Conservation (phyloP, 2,888 invertebrate species). For the Pycnomerus fuliginosus region DNA sequence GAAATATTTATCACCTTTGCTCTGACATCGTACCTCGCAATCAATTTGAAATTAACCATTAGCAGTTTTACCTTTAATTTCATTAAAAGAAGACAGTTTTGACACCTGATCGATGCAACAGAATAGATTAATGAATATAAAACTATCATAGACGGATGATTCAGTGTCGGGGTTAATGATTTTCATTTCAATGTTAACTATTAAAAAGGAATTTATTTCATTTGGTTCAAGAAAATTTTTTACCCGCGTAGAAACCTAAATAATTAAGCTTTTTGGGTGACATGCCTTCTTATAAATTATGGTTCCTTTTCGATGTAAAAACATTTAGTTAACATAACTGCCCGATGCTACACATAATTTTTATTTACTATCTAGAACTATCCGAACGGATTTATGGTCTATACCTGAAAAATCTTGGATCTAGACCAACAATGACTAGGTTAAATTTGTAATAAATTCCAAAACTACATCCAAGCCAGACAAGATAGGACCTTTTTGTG, state of each 20-base stretch:
- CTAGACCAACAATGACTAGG: conserved; percentile 37
- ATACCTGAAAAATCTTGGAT: conserved; percentile 27
- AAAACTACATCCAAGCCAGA: conserved; percentile 31
- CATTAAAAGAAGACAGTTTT: conserved; percentile 35
- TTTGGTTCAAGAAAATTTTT: neutral
- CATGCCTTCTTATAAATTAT: too few species aligned
- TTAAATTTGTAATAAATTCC: conserved; percentile 39
- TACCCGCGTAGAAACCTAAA: conserved; percentile 2
- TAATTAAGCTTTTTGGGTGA: too few species aligned
- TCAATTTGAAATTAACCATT: conserved; percentile 36
- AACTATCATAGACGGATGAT: conserved; percentile 43
- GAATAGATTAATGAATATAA: conserved; percentile 47
- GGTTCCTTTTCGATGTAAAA: too few species aligned
- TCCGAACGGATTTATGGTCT: conserved; percentile 17
- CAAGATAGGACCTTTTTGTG: conserved; percentile 14
- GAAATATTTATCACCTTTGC: conserved; percentile 37
- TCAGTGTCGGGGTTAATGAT: conserved; percentile 42
- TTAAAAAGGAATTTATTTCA: conserved; percentile 33
- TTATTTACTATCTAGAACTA: neutral
- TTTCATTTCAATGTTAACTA: conserved; percentile 41
- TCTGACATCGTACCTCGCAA: conserved; percentile 29
- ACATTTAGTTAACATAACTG: too few species aligned
- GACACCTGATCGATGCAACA: conserved; percentile 43
- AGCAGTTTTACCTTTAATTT: conserved; percentile 35
- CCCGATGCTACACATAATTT: too few species aligned